A percentile compares a stretch with the other conserved stretches of the same genome.
Evolutionary conservation across 2,797 vertebrate genomes (phyloP).

Genomic region (Oryzias sinensis): DNA sequence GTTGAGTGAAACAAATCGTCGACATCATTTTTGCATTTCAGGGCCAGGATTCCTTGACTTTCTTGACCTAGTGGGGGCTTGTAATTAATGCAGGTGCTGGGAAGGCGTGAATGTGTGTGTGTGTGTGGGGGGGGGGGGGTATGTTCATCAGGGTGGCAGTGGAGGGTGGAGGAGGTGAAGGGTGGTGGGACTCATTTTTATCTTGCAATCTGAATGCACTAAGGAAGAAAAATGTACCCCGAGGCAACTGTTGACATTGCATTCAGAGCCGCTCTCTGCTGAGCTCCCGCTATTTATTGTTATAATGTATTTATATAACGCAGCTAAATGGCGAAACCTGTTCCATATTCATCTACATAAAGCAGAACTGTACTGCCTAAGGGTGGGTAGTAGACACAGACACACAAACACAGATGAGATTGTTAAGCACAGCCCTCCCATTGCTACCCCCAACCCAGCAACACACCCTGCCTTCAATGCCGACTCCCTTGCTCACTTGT

Average conservation of each 20-base stretch:
- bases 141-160: constrained; percentile 24
- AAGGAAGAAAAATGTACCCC: constrained; percentile 75
- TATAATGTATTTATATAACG: constrained; percentile 82
- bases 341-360: constrained; percentile 95
- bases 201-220: constrained; percentile 84
- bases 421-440: constrained; percentile 81
- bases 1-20: no score
- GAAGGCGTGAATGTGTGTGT: constrained; percentile 19
- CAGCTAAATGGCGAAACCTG: constrained; percentile 88
- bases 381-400: constrained; percentile 65
- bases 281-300: constrained; percentile 61
- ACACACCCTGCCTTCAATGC: constrained; percentile 57
- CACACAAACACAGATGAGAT: constrained; percentile 74
- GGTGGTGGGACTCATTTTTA: constrained; percentile 79
- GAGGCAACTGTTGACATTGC: constrained; percentile 90
- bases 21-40: no score
- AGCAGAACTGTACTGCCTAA: constrained; percentile 86
- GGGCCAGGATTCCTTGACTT: constrained; percentile 46
- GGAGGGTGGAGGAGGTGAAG: constrained; percentile 22
- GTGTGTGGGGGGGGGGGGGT: constrained; percentile 11
- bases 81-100: constrained; percentile 82
- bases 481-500: constrained; percentile 82
- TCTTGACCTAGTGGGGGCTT: constrained; percentile 79
- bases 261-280: constrained; percentile 68
- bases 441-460: constrained; percentile 59